Conservation (phyloP, 2,888 invertebrate genomes). For the Stenoptilia bipunctidactyla region DNA sequence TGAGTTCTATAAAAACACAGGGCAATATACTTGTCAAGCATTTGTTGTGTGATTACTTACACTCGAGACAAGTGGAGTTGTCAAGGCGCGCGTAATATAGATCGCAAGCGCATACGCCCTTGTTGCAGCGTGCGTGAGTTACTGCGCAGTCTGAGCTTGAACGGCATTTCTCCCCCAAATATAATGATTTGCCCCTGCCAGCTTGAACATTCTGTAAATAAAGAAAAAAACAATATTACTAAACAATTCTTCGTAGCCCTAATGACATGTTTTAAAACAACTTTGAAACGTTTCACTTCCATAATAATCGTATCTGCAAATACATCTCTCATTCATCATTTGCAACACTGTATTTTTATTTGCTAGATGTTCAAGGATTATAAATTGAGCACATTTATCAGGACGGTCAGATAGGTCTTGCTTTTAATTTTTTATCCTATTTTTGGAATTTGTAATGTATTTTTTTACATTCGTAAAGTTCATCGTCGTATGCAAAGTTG, state of each 20-base stretch:
- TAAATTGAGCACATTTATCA: too few species aligned
- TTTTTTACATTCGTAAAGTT: not conserved
- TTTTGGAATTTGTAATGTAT: too few species aligned
- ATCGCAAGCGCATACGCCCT: conserved; percentile 84
- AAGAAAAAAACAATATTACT: conserved; percentile 9
- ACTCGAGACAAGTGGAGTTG: conserved; percentile 84
- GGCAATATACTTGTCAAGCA: not conserved
- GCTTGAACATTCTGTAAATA: conserved; percentile 35
- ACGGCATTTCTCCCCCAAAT: conserved; percentile 74
- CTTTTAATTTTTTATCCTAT: too few species aligned
- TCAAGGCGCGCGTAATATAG: conserved; percentile 86
- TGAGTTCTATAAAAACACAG: not conserved
- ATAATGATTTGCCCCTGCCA: conserved; percentile 14
- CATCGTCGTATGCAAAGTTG: not conserved
- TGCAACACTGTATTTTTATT: not conserved
- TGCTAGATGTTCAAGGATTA: too few species aligned
- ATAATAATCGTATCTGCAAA: too few species aligned
- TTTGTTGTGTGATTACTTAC: conserved; percentile 67
- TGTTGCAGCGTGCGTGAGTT: conserved; percentile 74
- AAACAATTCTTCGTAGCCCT: conserved; percentile 3
- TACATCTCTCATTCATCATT: conserved; percentile 1
- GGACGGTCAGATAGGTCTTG: too few species aligned
- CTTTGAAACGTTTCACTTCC: too few species aligned
- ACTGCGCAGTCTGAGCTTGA: conserved; percentile 76
- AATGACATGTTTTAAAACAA: not conserved